Evolutionary conservation across 2,797 vertebrate species (phyloP), one percentile per base, ranked within the genome.

Genomic region (Rhinella marina): DNA sequence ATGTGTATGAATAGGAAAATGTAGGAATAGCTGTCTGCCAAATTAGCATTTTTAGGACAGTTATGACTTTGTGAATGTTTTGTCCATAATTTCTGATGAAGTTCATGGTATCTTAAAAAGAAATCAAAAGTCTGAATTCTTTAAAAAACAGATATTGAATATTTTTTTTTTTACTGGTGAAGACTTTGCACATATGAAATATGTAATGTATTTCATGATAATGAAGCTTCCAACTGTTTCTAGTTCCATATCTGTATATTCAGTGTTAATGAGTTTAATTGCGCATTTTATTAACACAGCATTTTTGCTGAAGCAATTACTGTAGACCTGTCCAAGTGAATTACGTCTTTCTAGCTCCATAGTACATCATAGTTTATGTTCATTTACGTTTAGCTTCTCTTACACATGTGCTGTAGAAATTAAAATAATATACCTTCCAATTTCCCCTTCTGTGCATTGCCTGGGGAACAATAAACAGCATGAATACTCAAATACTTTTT

Each of bases 261-360:
- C 25, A 29, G 11, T 52, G 21, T 25, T 78, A 78, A 54, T 78
- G 76, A 54, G 52, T 27, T 32, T 59, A 81, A 81, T 81, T 81
- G 78, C 62, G 57, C 78, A 62, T 81, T 79, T 78, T 78, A 79
- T 79, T 81, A 62, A 41, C 19, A 62, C 19, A 54, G 25, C 75
- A 81, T 61, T 81, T 62, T 61, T 16, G 56, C 56, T 32, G 21
- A 80, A 32, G 27, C n/a, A 57, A 80, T 80, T 80, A 32, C 16
- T 59, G 27, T 12, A 32, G 54, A 59, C 54, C 17, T 56, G 52
- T 77, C 73, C 57, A 32, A 61, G 21, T 13, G 16, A 61, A 48
- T 41, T 81, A 59, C 5, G 17, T 16, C 16, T 59, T 32, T 52
- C 7, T 32, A 79, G 59, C 11, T 32, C 78, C 13, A 62, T 81